Evolutionary conservation across 2,113 vertebrate genomes (phyloP), one percentile per base, ranked within the genome.

Genomic region (Furnarius figulus): DNA sequence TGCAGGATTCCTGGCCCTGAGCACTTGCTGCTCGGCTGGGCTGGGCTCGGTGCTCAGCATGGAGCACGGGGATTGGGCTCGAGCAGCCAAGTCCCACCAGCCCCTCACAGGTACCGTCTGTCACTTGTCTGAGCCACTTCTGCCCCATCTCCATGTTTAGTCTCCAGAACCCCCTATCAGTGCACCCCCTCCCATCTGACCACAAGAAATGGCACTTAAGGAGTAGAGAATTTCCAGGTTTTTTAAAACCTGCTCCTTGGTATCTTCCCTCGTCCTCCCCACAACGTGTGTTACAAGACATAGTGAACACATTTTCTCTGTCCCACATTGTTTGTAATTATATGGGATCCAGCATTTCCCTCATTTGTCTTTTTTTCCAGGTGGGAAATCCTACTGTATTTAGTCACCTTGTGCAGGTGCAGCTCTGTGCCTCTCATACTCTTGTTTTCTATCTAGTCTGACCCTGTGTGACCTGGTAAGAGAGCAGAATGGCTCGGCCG

Each of bases 41-140:
- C 25, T 0, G 0, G 61, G 42, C 75, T 15, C 1, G 0, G 14
- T 27, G 10, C 20, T 24, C 3, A 9, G 53, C 46, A 12, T 0
- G 0, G 39, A 23, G 58, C 63, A 39, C 65, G 0, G 0, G 40
- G 61, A 15, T 47, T 28, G 31, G 39, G 42, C 62, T 35, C 44
- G 35, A 27, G 14, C 65, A 21, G 10, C 47, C 3, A 2, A 9
- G 33, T 22, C 44, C 33, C 50, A 31, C 31, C 62, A 33, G 19
- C 24, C 17, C n/a, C 61, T 58, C 0, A 0, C 16, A 72, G 39
- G 40, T n/a, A 25, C 55, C 8, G 6, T 6, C 74, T n/a, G 5
- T 37, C 37, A 35, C 13, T 20, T 52, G 18, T 24, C 83, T n/a
- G 46, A 70, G 55, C 40, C 24, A 11, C 31, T 65, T 68, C 65